phyloP scores from a whole-genome alignment of 2,797 vertebrate genomes.

The Protonibea diacanthus region DNA sequence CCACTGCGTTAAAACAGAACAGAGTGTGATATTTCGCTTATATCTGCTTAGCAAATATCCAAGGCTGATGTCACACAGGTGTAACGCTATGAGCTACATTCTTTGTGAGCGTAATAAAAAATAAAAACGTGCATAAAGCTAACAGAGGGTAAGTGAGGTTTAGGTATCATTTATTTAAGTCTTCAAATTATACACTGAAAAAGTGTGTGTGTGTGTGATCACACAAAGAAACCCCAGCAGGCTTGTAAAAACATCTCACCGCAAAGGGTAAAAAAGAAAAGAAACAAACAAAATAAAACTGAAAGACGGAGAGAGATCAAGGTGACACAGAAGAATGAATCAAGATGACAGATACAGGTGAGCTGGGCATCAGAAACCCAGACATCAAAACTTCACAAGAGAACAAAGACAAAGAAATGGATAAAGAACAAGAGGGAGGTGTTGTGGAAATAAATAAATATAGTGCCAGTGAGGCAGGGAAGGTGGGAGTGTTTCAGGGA shows the following conservation, averaged over 20 bases:
- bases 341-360: slow-evolving; percentile 52
- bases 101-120: not conserved
- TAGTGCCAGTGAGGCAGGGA: slow-evolving; percentile 8
- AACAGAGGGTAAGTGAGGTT: slow-evolving; percentile 38
- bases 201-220: slow-evolving; percentile 30
- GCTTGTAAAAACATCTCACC: slow-evolving; percentile 43
- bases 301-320: slow-evolving; percentile 48
- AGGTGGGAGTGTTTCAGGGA: slow-evolving; percentile 16
- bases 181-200: slow-evolving; percentile 45
- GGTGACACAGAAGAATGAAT: slow-evolving; percentile 59
- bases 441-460: slow-evolving; percentile 46
- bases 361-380: slow-evolving; percentile 46
- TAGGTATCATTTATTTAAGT: slow-evolving; percentile 35
- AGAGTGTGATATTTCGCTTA: not conserved
- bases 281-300: slow-evolving; percentile 14
- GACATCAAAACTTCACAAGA: slow-evolving; percentile 55
- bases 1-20: not conserved
- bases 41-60: slow-evolving; percentile 21
- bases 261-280: slow-evolving; percentile 9
- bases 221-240: slow-evolving; percentile 43
- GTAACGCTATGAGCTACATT: slow-evolving; percentile 22
- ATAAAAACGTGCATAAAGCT: not conserved
- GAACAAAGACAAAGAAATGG: slow-evolving; percentile 42
- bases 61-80: slow-evolving; percentile 14
- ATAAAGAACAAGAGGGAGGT: slow-evolving; percentile 20